A percentile compares a stretch with the other conserved stretches of the same genome.
Evolutionary conservation across 2,113 vertebrate genomes (phyloP).

Genomic region (Perognathus longimembris): DNA sequence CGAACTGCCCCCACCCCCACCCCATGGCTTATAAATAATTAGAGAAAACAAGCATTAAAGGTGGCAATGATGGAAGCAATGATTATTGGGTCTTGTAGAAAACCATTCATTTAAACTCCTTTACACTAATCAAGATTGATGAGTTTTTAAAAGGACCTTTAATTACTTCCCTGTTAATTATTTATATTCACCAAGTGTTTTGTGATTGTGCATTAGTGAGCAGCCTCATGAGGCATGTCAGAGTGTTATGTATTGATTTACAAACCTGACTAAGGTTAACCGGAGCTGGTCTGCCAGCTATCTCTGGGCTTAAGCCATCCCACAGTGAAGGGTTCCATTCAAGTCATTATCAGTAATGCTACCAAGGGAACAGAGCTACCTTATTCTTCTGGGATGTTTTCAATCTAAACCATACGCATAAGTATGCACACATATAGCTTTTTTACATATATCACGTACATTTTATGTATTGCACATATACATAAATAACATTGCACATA

Average conservation of each 20-base stretch:
- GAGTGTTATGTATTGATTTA: background rate
- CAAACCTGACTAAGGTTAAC: background rate
- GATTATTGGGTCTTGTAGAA: background rate
- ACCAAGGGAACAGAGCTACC: background rate
- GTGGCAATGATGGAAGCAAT: background rate
- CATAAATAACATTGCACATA: too few relatives aligned
- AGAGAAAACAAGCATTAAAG: background rate
- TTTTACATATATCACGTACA: too few relatives aligned
- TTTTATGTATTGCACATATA: too few relatives aligned
- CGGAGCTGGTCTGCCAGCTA: background rate
- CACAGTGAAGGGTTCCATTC: background rate
- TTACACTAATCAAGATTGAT: slow-evolving; percentile 56
- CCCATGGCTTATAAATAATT: background rate
- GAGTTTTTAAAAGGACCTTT: slow-evolving; percentile 43
- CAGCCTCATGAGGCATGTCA: background rate
- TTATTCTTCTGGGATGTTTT: background rate
- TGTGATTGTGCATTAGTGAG: background rate
- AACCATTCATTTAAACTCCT: slow-evolving; percentile 35
- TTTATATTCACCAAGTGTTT: slow-evolving; percentile 51
- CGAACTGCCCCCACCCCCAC: too few relatives aligned
- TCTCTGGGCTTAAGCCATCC: background rate
- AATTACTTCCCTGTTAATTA: slow-evolving; percentile 69
- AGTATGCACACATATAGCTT: too few relatives aligned
- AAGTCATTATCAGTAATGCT: too few relatives aligned
- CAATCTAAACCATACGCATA: background rate